A percentile compares a stretch with the other conserved stretches of the same genome.
These are phyloP conservation scores for Scleropages formosus DNA, from an alignment of 2,797 vertebrate species.

Conservation along the genomic window DNA sequence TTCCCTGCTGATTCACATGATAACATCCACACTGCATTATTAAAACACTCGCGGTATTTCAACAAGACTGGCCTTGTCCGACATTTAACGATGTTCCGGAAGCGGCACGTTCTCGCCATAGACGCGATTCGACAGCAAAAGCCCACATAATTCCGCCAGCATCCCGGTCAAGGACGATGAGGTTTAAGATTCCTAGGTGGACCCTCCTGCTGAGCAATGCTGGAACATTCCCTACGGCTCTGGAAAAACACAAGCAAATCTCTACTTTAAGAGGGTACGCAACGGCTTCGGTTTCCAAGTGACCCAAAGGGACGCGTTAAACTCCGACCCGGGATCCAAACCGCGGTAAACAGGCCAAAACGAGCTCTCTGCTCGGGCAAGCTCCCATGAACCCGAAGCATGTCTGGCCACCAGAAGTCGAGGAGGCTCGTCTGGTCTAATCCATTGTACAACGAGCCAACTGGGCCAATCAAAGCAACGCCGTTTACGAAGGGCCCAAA, in stretches of 20 bases:
- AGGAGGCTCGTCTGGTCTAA: not conserved
- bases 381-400: not conserved
- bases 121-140: not conserved
- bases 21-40: too few species aligned
- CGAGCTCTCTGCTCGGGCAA: not conserved
- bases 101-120: too few species aligned
- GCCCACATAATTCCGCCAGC: not conserved
- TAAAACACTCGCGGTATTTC: too few species aligned
- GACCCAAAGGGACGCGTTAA: not conserved
- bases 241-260: not conserved
- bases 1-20: too few species aligned
- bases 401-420: not conserved
- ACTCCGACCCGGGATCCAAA: not conserved
- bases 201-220: too few species aligned
- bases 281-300: not conserved
- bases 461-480: not conserved
- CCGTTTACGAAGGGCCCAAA: not conserved
- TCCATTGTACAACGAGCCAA: not conserved
- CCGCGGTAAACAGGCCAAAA: constrained; percentile 21
- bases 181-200: not conserved
- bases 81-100: too few species aligned
- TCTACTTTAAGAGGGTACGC: not conserved
- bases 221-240: too few species aligned
- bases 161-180: not conserved
- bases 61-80: too few species aligned